Percentiles rank a stretch among this genome's conserved stretches.
These are phyloP conservation scores for Rhysida immarginata DNA, from an alignment of 1,140 invertebrate genomes.

Conservation along the genomic window DNA sequence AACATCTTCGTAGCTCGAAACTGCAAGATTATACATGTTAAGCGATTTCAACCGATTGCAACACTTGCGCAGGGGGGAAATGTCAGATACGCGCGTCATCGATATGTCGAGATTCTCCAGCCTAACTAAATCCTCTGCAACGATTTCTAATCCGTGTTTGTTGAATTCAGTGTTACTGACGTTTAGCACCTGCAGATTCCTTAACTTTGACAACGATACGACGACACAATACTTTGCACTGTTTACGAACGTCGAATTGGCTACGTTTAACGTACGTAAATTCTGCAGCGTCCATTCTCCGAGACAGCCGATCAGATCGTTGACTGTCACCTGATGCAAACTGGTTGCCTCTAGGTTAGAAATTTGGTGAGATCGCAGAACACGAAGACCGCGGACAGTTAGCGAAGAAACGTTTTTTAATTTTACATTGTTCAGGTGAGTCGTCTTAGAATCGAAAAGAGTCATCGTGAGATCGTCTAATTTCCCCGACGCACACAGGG, in stretches of 20 bases:
- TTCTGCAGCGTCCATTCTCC: conserved; percentile 55
- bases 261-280: conserved; percentile 46
- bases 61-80: conserved; percentile 44
- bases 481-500: conserved; percentile 44
- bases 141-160: conserved; percentile 46
- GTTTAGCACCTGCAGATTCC: conserved; percentile 47
- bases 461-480: conserved; percentile 46
- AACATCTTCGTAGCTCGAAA: conserved; percentile 26
- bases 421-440: conserved; percentile 38
- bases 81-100: conserved; percentile 47
- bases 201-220: conserved; percentile 32
- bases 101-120: conserved; percentile 56
- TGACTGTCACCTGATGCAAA: conserved; percentile 41
- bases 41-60: conserved; percentile 44
- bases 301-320: conserved; percentile 50
- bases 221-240: conserved; percentile 34
- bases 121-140: conserved; percentile 48
- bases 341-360: conserved; percentile 42
- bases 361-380: conserved; percentile 47
- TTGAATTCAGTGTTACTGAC: conserved; percentile 56
- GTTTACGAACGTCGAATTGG: conserved; percentile 45
- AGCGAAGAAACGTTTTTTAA: conserved; percentile 33
- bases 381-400: conserved; percentile 43
- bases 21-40: conserved; percentile 46
- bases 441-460: conserved; percentile 48